Conservation (phyloP, 1,140 invertebrate species). For the Anoplophora glabripennis region DNA sequence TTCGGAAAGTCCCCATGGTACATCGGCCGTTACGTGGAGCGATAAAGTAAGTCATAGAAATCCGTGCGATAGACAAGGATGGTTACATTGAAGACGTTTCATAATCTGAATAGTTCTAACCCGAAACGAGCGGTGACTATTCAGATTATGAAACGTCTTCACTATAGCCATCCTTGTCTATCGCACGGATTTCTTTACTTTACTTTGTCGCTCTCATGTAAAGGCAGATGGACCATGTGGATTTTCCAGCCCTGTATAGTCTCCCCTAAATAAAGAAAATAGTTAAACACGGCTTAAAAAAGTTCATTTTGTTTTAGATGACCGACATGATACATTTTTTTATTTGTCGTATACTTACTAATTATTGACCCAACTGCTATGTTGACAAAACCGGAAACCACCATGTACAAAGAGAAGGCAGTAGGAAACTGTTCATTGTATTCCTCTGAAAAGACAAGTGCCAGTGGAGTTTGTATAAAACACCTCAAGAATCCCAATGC, state of each 20-base stretch:
- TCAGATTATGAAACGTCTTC: no score
- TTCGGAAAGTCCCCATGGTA: no score
- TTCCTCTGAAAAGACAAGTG: slow-evolving; percentile 35
- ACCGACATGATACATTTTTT: no score
- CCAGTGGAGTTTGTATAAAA: slow-evolving; percentile 37
- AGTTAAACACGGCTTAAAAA: not conserved
- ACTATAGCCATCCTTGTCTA: no score
- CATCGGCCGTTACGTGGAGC: no score
- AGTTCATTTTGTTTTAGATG: not conserved
- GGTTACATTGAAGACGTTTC: no score
- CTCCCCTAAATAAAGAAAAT: not conserved
- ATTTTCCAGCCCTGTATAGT: not conserved
- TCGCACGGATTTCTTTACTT: no score
- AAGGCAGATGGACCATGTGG: not conserved
- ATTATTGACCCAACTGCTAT: slow-evolving; percentile 34
- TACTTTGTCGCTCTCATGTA: not conserved
- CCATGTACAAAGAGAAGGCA: slow-evolving; percentile 40
- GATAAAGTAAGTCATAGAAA: no score
- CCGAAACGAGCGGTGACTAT: no score
- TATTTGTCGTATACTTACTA: slow-evolving; percentile 21
- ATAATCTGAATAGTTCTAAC: no score
- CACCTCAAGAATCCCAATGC: slow-evolving; percentile 33
- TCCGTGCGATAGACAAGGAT: no score
- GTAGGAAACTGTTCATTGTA: slow-evolving; percentile 34
- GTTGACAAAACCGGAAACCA: slow-evolving; percentile 29